These are phyloP conservation scores for Grammomys surdaster DNA, from an alignment of 2,113 vertebrate species.

Conservation along the genomic window DNA sequence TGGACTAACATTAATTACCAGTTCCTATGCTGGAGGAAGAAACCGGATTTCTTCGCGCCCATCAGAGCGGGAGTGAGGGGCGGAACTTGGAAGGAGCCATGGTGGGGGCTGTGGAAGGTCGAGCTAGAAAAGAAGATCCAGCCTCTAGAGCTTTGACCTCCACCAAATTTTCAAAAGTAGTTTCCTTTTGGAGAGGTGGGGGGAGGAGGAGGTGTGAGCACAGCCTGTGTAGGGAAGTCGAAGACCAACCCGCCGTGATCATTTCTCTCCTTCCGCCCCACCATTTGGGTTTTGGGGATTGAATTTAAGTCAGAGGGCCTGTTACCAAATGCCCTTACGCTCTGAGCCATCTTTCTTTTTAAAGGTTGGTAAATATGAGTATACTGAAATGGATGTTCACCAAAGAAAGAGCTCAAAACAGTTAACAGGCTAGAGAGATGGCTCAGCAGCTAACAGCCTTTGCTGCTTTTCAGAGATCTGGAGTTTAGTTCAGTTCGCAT, in stretches of 20 bases:
- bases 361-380: slow-evolving; percentile 12
- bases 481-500: background rate
- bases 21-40: slow-evolving; percentile 63
- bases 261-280: background rate
- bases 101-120: background rate
- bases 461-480: background rate
- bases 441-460: background rate
- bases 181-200: background rate
- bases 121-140: accelerated
- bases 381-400: slow-evolving; percentile 35
- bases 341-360: background rate
- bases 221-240: background rate
- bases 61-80: slow-evolving; percentile 17
- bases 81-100: background rate
- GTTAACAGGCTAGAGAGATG: background rate
- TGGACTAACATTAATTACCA: slow-evolving; percentile 63
- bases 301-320: background rate
- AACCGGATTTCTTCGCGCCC: background rate
- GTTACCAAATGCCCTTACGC: background rate
- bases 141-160: accelerated
- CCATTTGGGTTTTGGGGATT: background rate
- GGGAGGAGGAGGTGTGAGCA: background rate
- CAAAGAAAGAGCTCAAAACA: background rate
- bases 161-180: background rate
- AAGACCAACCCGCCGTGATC: background rate